phyloP scores from a whole-genome alignment of 1,140 invertebrate species.

The Drosophila willistoni region DNA sequence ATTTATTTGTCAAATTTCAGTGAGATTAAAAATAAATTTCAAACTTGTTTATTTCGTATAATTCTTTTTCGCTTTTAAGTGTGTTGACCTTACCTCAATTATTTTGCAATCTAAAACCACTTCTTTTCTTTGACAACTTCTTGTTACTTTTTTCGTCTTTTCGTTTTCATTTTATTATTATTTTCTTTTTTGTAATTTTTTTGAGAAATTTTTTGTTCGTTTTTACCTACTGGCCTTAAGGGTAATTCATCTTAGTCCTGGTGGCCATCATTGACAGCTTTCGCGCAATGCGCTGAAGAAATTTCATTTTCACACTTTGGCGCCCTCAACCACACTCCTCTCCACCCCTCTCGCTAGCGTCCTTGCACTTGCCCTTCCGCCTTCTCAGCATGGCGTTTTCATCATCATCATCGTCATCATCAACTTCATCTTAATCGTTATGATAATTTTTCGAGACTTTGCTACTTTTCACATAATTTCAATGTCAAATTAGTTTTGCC shows the following conservation, averaged over 20 bases:
- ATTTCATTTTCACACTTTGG: slow-evolving; percentile 10
- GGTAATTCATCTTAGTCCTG: slow-evolving; percentile 24
- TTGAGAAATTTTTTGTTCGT: not conserved
- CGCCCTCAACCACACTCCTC: not conserved
- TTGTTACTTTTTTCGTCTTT: not conserved
- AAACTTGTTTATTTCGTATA: not conserved
- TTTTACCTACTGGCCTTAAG: slow-evolving; percentile 8
- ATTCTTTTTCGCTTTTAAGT: not conserved
- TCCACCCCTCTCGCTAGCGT: not conserved
- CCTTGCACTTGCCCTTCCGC: slow-evolving; percentile 9
- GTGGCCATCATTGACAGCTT: slow-evolving; percentile 21
- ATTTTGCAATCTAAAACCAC: slow-evolving; percentile 8
- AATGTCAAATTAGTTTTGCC: slow-evolving; percentile 75
- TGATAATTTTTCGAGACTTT: slow-evolving; percentile 13
- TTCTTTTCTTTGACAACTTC: not conserved
- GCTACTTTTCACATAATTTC: slow-evolving; percentile 65
- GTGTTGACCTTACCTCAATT: slow-evolving; percentile 9
- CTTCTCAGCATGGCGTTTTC: slow-evolving; percentile 29
- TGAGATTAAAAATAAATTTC: too few relatives aligned
- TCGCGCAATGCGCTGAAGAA: slow-evolving; percentile 19
- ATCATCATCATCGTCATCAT: slow-evolving; percentile 8
- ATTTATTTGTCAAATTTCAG: too few relatives aligned
- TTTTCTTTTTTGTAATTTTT: not conserved
- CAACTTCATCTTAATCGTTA: slow-evolving; percentile 2
- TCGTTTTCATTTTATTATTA: not conserved